Base-by-base conservation (phyloP, 1,140 invertebrate species). In the Bicyclus anynana region DNA sequence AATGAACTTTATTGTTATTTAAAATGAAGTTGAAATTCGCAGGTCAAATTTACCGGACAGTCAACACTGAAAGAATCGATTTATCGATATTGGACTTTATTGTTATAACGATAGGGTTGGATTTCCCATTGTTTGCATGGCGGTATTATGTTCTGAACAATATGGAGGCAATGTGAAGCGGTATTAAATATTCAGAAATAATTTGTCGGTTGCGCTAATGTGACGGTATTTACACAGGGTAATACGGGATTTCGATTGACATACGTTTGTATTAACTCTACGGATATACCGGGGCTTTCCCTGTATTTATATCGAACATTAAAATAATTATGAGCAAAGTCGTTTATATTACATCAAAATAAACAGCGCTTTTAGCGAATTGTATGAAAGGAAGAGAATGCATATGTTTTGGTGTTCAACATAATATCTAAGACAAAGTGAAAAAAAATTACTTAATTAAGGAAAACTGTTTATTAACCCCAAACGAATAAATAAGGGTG, bases 101-200 rank as follows among this genome's bases (percentile, higher is more conserved):
- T 7, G 3, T 5, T 7, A 12, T 10, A 10, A 14, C 10, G 47
- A 40, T 61, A 65, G 53, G 51, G 50, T 50, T 42, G 50, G 53
- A 47, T 29, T 42, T 50, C 14, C 14, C 50, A 50, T 51, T 18
- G 37, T 26, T 21, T 6, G 21, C 3, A 5, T n/a, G 51, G 26
- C 52, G 37, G 57, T 59, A 65, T 65, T 67, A 59, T 59, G 37
- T 59, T 49, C 42, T 29, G 53, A 65, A 65, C 66, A 69, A 69
- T 65, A 65, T 69, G 62, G 38, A 61, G 40, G 57, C 54, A 50
- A 40, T 42, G 33, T n/a, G 37, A 55, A 26, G 49, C 56, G 50
- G 20, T 52, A 67, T 72, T 67, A 72, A 72, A 68, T 61, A 68
- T 72, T 68, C 62, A 68, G 58, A 68, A 68, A 65, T 72, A 68